These are phyloP conservation scores for Stichopus chloronotus DNA, from an alignment of 35 echinoderm and acorn worm species.

Conservation along the genomic window DNA sequence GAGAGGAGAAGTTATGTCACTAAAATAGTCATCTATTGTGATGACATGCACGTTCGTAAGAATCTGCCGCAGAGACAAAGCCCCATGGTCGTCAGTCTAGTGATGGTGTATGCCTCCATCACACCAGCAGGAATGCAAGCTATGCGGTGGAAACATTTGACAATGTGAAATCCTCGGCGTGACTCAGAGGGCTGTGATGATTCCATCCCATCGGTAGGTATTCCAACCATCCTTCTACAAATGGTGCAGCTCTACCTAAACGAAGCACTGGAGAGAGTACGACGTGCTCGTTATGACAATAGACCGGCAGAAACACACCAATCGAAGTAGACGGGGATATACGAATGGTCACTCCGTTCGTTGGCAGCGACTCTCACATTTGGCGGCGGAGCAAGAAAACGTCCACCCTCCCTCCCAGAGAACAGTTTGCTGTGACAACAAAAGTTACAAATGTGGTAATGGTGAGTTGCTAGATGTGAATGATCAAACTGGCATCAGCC, in stretches of 20 bases:
- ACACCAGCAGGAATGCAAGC: neutral
- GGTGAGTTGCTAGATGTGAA: neutral
- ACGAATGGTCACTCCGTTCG: neutral
- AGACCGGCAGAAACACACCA: neutral
- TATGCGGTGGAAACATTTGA: constrained; percentile 39
- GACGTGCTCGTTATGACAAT: neutral
- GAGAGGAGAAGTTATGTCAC: constrained; percentile 5
- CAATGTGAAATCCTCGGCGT: neutral
- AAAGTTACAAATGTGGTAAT: too few species aligned
- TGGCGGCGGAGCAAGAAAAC: too few species aligned
- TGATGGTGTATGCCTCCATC: neutral
- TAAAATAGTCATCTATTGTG: neutral
- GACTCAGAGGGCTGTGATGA: constrained; percentile 33
- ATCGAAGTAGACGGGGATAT: neutral
- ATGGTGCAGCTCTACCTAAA: neutral
- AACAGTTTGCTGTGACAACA: too few species aligned
- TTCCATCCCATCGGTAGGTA: neutral
- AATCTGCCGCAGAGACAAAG: neutral
- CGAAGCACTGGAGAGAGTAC: neutral
- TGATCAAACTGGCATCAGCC: neutral
- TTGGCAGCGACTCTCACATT: too few species aligned
- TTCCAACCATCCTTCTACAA: constrained; percentile 29
- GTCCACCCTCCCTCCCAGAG: too few species aligned
- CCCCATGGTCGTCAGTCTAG: neutral
- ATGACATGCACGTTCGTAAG: constrained; percentile 10